These are phyloP conservation scores for Cyanoliseus patagonus DNA, from an alignment of 2,113 vertebrate species.

Conservation along the genomic window DNA sequence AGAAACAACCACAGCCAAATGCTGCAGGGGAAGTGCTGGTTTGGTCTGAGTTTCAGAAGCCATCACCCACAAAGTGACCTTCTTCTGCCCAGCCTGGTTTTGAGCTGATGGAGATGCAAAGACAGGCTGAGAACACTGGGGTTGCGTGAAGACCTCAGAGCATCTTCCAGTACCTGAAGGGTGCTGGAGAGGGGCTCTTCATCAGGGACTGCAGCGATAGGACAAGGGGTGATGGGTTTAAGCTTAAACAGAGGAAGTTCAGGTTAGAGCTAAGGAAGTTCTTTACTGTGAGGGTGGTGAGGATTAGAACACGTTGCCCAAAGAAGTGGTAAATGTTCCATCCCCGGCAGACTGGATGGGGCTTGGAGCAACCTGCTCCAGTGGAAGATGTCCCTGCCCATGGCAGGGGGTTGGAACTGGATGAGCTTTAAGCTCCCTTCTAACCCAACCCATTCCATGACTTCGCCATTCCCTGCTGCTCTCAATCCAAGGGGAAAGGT, in stretches of 20 bases:
- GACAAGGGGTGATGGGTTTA: neutral
- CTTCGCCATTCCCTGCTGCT: neutral
- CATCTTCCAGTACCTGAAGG: neutral
- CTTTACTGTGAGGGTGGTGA: neutral
- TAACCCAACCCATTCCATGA: neutral
- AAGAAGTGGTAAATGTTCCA: neutral
- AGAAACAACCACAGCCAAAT: neutral
- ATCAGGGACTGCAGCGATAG: neutral
- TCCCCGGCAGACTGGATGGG: neutral
- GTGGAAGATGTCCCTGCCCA: neutral
- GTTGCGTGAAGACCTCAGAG: neutral
- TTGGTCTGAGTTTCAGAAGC: neutral
- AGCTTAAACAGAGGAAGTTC: neutral
- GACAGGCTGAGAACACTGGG: neutral
- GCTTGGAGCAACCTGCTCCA: neutral
- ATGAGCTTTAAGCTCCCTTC: neutral
- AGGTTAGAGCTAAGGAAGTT: neutral
- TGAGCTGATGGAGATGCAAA: neutral
- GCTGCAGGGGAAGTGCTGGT: neutral
- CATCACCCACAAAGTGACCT: neutral
- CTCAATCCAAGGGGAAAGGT: neutral
- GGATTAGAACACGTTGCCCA: neutral
- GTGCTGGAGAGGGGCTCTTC: neutral
- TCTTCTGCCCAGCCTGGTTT: neutral
- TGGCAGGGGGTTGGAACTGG: neutral